Conservation (phyloP, 1,140 invertebrate genomes). For the Littorina saxatilis region DNA sequence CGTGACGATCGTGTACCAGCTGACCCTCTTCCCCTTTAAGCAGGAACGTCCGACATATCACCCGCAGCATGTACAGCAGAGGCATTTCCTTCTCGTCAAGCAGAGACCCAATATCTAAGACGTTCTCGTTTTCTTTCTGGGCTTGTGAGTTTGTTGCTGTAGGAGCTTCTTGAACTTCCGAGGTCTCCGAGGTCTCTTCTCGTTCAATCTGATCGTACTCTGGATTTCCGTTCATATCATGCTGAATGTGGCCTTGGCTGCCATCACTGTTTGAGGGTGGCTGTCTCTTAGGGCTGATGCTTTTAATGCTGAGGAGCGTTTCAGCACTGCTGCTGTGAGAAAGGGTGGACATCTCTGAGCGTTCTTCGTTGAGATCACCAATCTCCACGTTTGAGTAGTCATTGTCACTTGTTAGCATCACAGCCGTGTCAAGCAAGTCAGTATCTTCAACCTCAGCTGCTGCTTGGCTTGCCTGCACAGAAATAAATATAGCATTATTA, state of each 20-base stretch:
- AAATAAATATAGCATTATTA: background rate
- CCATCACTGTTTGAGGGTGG: conserved; percentile 32
- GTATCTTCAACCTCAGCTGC: conserved; percentile 24
- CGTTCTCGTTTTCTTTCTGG: conserved; percentile 5
- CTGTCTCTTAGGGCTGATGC: conserved; percentile 60
- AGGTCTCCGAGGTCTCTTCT: conserved; percentile 17
- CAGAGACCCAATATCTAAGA: conserved; percentile 50
- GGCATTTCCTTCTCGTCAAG: conserved; percentile 79
- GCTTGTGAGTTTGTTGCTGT: background rate
- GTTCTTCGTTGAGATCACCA: conserved; percentile 69
- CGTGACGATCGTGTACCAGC: conserved; percentile 81
- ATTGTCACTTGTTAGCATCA: conserved; percentile 61
- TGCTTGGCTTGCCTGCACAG: background rate
- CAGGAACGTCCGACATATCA: conserved; percentile 86
- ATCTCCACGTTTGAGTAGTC: conserved; percentile 71
- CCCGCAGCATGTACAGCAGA: conserved; percentile 85
- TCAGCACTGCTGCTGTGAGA: conserved; percentile 71
- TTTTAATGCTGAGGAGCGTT: conserved; percentile 68
- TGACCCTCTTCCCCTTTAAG: conserved; percentile 81
- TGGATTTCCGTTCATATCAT: conserved; percentile 73
- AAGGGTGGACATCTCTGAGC: conserved; percentile 65
- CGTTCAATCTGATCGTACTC: conserved; percentile 42
- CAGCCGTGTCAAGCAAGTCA: conserved; percentile 40
- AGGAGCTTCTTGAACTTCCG: background rate
- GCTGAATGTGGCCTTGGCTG: conserved; percentile 46